Evolutionary conservation across 2,888 invertebrate species (phyloP).

Genomic region (Tromatobia lineatoria): DNA sequence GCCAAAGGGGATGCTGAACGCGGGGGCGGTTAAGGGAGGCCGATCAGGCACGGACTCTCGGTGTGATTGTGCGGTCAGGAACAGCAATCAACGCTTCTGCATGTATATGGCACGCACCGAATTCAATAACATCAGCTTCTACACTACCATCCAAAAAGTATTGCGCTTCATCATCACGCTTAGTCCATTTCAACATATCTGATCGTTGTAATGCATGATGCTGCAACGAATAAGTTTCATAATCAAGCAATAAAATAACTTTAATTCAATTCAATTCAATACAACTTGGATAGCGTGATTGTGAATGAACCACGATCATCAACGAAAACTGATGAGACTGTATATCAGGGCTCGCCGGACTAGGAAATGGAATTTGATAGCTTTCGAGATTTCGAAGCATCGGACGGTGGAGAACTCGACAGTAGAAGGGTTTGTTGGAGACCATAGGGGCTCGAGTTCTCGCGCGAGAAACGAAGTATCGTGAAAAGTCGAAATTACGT

Average conservation of each 20-base stretch:
- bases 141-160: constrained; percentile 6
- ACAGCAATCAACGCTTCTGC: constrained; percentile 79
- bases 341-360: neutral
- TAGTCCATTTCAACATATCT: neutral
- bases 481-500: constrained; percentile 78
- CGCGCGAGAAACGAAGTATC: constrained; percentile 37
- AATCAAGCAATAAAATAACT: neutral
- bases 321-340: neutral
- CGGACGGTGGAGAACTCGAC: neutral
- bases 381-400: constrained; percentile 29
- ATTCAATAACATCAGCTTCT: constrained; percentile 76
- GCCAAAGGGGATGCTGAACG: constrained; percentile 39
- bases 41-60: constrained; percentile 59
- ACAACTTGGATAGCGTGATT: neutral
- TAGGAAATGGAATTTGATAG: constrained; percentile 27
- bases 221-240: neutral
- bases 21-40: constrained; percentile 63
- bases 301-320: neutral
- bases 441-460: constrained; percentile 35
- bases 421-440: constrained; percentile 15
- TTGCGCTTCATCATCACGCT: neutral
- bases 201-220: neutral
- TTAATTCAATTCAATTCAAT: neutral
- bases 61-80: constrained; percentile 81
- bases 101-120: constrained; percentile 75